Evolutionary conservation across 2,797 vertebrate genomes (phyloP), one percentile per base, ranked within the genome.

Genomic region (Psittacula derbiana): DNA sequence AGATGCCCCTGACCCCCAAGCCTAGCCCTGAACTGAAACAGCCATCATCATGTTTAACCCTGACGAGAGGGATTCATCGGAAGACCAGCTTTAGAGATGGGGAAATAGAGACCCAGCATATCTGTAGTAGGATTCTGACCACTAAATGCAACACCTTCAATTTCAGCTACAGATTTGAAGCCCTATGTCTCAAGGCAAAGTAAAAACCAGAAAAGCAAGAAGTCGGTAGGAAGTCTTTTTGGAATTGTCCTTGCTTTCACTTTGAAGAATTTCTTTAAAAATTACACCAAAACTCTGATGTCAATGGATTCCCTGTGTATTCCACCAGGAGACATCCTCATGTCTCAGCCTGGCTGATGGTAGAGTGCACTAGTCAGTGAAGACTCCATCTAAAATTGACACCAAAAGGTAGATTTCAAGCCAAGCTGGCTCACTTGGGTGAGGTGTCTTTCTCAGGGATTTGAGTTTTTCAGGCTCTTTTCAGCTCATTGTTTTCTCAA

Each of bases 1-100:
- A 93, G 78, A 57, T 0, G 23, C 2, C 11, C 28, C 36, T 0
- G 0, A 9, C 36, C n/a, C 33, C 65, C 0, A 0, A 72, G 41
- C 6, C 4, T 17, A 19, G 3, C 21, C 38, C 49, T 43, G 17
- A 53, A 2, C 14, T 16, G 8, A 76, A 55, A 65, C 36, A 40
- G n/a, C 47, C 7, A 0, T n/a, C 36, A 41, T 69, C 15, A 12
- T 0, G 0, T 76, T 85, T 17, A 76, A 66, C 64, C 16, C 44
- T 10, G 14, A 24, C 21, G 20, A 38, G 36, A 52, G 2, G 38
- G 20, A 24, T 18, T 38, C 15, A 52, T 4, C 28, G 28, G 44
- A 44, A 80, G 57, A 33, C 11, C 7, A 3, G 6, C 11, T 58
- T 53, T 41, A 81, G 36, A 64, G 47, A 28, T 0, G 1, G 23